These are phyloP conservation scores for Lagria hirta DNA, from an alignment of 2,888 invertebrate species.

Conservation along the genomic window DNA sequence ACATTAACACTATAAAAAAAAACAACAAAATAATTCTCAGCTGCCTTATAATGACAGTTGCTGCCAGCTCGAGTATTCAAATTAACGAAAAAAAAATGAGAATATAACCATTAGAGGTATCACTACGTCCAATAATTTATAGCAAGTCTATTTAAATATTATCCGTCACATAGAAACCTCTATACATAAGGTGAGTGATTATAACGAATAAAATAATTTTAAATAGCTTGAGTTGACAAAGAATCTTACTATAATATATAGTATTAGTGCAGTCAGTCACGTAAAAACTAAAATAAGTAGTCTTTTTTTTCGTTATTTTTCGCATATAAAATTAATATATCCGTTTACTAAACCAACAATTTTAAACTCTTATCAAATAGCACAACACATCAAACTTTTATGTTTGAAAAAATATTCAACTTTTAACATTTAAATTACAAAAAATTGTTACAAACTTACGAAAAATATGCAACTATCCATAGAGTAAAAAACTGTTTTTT, in stretches of 20 bases:
- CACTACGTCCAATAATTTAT: constrained; percentile 14
- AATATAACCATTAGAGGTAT: constrained; percentile 9
- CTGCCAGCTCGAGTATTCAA: background rate
- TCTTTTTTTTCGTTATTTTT: constrained; percentile 17
- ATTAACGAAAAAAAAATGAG: background rate
- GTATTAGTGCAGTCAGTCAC: constrained; percentile 22
- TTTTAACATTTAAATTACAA: constrained; percentile 1
- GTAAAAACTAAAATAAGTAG: constrained; percentile 16
- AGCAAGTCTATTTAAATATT: constrained; percentile 13
- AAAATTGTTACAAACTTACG: constrained; percentile 20
- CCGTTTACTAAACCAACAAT: constrained; percentile 19
- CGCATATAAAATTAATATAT: constrained; percentile 16
- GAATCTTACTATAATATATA: constrained; percentile 12
- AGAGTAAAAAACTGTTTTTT: constrained; percentile 22
- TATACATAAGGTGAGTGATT: constrained; percentile 7
- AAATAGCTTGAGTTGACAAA: constrained; percentile 11
- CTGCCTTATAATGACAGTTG: too few species aligned
- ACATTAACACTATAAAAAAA: constrained; percentile 1
- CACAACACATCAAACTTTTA: constrained; percentile 21
- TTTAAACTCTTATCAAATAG: constrained; percentile 21
- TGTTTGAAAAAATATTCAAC: constrained; percentile 13
- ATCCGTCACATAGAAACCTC: constrained; percentile 13
- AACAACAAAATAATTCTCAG: too few species aligned
- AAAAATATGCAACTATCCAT: constrained; percentile 25
- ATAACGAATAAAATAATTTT: constrained; percentile 17